These are phyloP conservation scores for Pygocentrus nattereri DNA, from an alignment of 2,797 vertebrate genomes.

Conservation along the genomic window DNA sequence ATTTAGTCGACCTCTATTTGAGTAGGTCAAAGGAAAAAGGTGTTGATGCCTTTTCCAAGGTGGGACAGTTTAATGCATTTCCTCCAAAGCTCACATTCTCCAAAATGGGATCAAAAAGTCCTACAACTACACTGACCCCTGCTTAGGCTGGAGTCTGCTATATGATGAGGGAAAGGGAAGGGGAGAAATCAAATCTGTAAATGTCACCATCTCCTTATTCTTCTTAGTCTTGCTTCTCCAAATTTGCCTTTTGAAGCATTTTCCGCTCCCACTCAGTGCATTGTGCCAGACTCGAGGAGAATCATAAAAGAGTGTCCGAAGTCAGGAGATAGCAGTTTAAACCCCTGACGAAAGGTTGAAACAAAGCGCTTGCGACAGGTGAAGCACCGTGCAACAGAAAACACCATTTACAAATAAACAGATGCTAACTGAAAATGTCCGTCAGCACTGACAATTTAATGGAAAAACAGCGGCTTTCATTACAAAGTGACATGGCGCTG, in stretches of 20 bases:
- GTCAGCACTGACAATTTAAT: slow-evolving; percentile 50
- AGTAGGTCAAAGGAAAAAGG: slow-evolving; percentile 22
- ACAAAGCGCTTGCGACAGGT: slow-evolving; percentile 45
- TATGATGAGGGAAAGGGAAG: slow-evolving; percentile 39
- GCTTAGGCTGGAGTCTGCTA: slow-evolving; percentile 25
- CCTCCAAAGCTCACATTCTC: slow-evolving; percentile 29
- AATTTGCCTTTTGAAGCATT: slow-evolving; percentile 55
- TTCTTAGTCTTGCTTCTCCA: slow-evolving; percentile 32
- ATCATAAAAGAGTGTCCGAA: slow-evolving; percentile 24
- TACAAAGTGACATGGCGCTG: slow-evolving; percentile 49
- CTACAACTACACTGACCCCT: slow-evolving; percentile 36
- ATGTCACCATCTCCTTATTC: slow-evolving; percentile 50
- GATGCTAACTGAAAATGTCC: slow-evolving; percentile 47
- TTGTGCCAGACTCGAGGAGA: slow-evolving; percentile 33
- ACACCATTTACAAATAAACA: slow-evolving; percentile 41
- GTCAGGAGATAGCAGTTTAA: slow-evolving; percentile 19
- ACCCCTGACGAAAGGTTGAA: slow-evolving; percentile 21
- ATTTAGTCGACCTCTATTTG: slow-evolving; percentile 48
- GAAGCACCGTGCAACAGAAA: slow-evolving; percentile 29
- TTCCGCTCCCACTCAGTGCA: slow-evolving; percentile 22
- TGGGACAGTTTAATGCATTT: slow-evolving; percentile 46
- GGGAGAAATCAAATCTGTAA: slow-evolving; percentile 52
- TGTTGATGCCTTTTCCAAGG: slow-evolving; percentile 20
- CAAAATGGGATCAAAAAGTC: slow-evolving; percentile 52
- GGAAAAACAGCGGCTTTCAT: slow-evolving; percentile 51